Percentiles rank a stretch among this genome's conserved stretches.
Conservation (phyloP, 1,140 invertebrate species). For the Neodiprion virginianus region DNA sequence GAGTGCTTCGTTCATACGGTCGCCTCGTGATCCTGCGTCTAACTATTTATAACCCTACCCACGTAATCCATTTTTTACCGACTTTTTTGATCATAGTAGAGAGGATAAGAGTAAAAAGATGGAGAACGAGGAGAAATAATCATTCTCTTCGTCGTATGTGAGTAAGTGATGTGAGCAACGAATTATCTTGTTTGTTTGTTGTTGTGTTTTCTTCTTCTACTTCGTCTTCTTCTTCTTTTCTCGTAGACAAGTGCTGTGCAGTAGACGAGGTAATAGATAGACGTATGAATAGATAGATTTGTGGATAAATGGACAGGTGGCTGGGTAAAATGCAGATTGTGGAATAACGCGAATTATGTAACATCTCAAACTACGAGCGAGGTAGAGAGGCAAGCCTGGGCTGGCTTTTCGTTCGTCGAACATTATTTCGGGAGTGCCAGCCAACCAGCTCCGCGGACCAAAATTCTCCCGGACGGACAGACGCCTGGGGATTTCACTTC, state of each 20-base stretch:
- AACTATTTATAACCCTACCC: neutral
- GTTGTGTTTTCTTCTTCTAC: neutral
- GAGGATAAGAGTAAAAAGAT: constrained; percentile 6
- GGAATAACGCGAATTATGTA: constrained; percentile 23
- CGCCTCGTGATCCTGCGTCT: neutral
- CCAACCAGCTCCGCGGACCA: neutral
- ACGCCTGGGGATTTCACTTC: constrained; percentile 12
- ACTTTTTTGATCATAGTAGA: neutral
- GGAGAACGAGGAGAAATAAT: constrained; percentile 1
- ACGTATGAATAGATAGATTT: too few relatives aligned
- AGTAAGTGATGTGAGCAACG: constrained; percentile 9
- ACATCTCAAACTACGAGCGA: constrained; percentile 8
- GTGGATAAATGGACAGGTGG: too few relatives aligned
- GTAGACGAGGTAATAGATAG: constrained; percentile 23
- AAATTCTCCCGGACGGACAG: neutral
- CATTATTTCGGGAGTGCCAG: constrained; percentile 50
- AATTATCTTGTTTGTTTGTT: neutral
- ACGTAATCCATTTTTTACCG: neutral
- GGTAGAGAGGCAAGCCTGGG: constrained; percentile 15
- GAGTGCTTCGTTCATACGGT: constrained; percentile 10
- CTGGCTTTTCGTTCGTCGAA: constrained; percentile 26
- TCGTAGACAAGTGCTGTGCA: constrained; percentile 32
- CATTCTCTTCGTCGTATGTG: constrained; percentile 12
- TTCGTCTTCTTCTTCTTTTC: neutral
- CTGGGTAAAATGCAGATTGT: constrained; percentile 28